Conservation (phyloP, 1,140 invertebrate genomes). For the Megalopta genalis region DNA sequence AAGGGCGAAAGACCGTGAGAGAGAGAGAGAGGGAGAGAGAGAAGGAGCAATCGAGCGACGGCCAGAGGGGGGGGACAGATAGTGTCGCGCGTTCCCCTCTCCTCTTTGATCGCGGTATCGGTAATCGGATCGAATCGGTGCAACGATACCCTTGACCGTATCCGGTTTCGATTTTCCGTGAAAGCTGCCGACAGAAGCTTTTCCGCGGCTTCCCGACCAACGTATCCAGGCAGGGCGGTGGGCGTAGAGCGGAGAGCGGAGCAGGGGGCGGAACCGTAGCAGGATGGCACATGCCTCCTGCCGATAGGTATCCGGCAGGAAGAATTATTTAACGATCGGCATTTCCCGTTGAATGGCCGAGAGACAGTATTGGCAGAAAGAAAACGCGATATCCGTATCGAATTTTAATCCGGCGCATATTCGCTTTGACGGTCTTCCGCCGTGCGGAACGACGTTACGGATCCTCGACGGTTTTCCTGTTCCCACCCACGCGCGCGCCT, state of each 20-base stretch:
- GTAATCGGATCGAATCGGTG: slow-evolving; percentile 19
- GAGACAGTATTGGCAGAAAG: slow-evolving; percentile 22
- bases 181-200: not conserved
- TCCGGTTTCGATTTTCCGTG: slow-evolving; percentile 28
- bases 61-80: too few relatives aligned
- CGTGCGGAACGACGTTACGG: not conserved
- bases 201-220: not conserved
- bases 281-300: not conserved
- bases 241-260: too few relatives aligned
- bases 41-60: too few relatives aligned
- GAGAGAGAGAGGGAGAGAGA: too few relatives aligned
- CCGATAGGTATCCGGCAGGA: not conserved
- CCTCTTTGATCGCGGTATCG: slow-evolving; percentile 36
- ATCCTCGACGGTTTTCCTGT: not conserved
- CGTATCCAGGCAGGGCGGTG: too few relatives aligned
- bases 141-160: slow-evolving; percentile 35
- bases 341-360: slow-evolving; percentile 2
- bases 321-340: slow-evolving; percentile 35
- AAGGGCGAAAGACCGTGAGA: too few relatives aligned
- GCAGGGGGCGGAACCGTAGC: too few relatives aligned
- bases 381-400: slow-evolving; percentile 25
- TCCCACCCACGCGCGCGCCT: not conserved
- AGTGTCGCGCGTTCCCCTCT: not conserved
- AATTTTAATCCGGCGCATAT: slow-evolving; percentile 21
- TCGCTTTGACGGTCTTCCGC: slow-evolving; percentile 3